A percentile compares a stretch with the other conserved stretches of the same genome.
Evolutionary conservation across 2,797 vertebrate genomes (phyloP).

Genomic region (Merluccius polli): DNA sequence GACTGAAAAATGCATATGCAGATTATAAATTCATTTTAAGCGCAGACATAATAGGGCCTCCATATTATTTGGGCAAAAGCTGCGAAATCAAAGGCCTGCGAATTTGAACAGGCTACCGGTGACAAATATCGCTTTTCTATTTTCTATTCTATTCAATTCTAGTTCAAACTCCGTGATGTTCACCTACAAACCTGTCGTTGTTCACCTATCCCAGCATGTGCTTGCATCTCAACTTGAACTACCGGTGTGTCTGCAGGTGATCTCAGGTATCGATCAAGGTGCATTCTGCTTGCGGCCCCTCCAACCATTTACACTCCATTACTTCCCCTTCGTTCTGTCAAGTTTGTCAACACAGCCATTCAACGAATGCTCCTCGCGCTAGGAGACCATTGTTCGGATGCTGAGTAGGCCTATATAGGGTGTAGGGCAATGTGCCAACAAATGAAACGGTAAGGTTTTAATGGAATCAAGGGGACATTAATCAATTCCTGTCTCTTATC

Average conservation of each 20-base stretch:
- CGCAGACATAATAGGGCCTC: background rate
- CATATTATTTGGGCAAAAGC: background rate
- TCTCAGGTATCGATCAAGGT: constrained; percentile 66
- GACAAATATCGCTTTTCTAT: background rate
- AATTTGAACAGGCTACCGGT: background rate
- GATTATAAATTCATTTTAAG: background rate
- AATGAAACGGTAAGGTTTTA: background rate
- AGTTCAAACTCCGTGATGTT: background rate
- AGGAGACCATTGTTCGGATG: constrained; percentile 29
- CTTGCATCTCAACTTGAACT: constrained; percentile 59
- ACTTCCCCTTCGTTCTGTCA: constrained; percentile 56
- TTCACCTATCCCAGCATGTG: background rate
- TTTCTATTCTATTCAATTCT: constrained; percentile 9
- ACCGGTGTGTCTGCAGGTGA: constrained; percentile 27
- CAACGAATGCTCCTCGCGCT: constrained; percentile 10
- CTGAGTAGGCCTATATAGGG: background rate
- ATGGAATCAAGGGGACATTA: background rate
- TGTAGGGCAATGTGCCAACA: background rate
- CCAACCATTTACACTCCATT: background rate
- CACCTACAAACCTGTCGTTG: background rate
- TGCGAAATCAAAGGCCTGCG: background rate
- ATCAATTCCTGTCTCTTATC: background rate
- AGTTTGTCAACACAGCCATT: constrained; percentile 62
- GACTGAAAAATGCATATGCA: background rate
- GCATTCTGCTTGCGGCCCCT: constrained; percentile 49